Conservation (phyloP, 2,888 invertebrate species). For the Altica lythri region DNA sequence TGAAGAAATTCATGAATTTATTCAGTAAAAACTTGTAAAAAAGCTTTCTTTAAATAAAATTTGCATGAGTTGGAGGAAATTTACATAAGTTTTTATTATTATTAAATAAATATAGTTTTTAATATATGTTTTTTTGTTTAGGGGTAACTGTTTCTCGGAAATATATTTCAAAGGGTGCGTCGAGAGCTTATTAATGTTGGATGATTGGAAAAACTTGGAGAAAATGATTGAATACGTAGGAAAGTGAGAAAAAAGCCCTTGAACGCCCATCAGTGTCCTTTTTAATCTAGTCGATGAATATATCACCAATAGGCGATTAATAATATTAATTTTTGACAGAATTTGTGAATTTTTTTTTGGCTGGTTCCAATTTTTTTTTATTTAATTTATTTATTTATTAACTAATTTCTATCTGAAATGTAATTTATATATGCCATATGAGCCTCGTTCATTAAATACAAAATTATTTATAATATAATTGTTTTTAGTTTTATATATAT, state of each 20-base stretch:
- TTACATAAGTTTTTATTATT: no score
- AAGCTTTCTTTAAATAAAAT: no score
- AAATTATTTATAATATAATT: no score
- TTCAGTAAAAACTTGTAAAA: no score
- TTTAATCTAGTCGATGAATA: constrained; percentile 51
- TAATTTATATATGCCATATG: no score
- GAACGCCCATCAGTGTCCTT: constrained; percentile 47
- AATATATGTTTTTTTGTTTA: constrained; percentile 60
- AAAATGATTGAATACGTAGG: constrained; percentile 82
- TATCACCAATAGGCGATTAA: constrained; percentile 48
- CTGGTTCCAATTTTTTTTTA: constrained; percentile 38
- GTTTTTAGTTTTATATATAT: no score
- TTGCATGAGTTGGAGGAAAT: no score
- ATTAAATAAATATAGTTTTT: no score
- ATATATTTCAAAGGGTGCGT: constrained; percentile 82
- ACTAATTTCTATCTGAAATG: constrained; percentile 13
- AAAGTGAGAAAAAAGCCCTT: constrained; percentile 52
- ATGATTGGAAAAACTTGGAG: constrained; percentile 76
- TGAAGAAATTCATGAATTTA: no score
- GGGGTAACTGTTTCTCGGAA: constrained; percentile 79
- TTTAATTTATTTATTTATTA: constrained; percentile 33
- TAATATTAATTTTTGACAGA: constrained; percentile 48
- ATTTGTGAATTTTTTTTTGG: constrained; percentile 42
- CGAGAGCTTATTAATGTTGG: constrained; percentile 76
- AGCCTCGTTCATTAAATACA: no score